Evolutionary conservation across 1,140 invertebrate species (phyloP).

Genomic region (Trichonephila clavata): DNA sequence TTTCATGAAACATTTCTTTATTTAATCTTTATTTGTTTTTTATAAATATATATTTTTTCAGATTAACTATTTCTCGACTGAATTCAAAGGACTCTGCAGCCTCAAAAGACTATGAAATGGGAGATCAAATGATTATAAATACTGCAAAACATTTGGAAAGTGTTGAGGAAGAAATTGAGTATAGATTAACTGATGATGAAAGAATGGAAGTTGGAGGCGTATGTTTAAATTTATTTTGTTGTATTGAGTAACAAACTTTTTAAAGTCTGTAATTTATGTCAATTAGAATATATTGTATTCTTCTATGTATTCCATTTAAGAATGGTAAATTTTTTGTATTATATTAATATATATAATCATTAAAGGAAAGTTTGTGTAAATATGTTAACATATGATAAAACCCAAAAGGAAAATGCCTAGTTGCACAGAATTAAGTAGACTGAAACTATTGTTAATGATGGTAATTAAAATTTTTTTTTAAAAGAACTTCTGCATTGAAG

Average conservation of each 20-base stretch:
- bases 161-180: background rate
- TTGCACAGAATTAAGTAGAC: no score
- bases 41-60: background rate
- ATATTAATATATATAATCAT: no score
- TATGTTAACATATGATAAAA: no score
- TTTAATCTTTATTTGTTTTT: background rate
- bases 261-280: no score
- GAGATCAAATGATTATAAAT: background rate
- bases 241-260: background rate
- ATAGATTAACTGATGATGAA: slow-evolving; percentile 32
- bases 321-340: no score
- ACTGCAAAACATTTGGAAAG: background rate
- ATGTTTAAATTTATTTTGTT: background rate
- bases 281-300: no score
- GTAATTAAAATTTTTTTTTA: no score
- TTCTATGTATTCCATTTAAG: no score
- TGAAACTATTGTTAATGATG: no score
- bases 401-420: no score
- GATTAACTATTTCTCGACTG: background rate
- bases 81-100: background rate
- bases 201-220: slow-evolving; percentile 43
- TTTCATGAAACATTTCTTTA: background rate
- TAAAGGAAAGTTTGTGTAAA: no score
- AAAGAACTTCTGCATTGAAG: no score
- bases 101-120: background rate